A percentile compares a stretch with the other conserved stretches of the same genome.
phyloP scores from a whole-genome alignment of 2,888 invertebrate species.

The Apocheima hispidaria region DNA sequence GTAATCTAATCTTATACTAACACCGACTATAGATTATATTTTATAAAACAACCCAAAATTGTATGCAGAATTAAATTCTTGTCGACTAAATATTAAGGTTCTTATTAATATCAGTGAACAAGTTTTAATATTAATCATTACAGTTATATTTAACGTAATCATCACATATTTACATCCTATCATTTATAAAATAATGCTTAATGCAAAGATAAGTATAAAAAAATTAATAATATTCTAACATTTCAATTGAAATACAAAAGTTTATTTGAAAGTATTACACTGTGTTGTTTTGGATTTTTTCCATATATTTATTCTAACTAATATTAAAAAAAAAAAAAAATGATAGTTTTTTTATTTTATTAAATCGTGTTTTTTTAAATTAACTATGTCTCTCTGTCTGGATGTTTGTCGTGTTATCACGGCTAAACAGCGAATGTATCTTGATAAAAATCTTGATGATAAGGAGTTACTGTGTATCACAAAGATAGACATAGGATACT shows the following conservation, averaged over 20 bases:
- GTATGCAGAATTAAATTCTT: constrained; percentile 10
- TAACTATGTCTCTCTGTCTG: too few relatives aligned
- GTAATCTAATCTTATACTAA: constrained; percentile 7
- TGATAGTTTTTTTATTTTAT: too few relatives aligned
- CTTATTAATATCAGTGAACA: neutral
- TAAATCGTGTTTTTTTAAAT: too few relatives aligned
- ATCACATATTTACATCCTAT: constrained; percentile 7
- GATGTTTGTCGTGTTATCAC: too few relatives aligned
- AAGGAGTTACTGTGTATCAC: too few relatives aligned
- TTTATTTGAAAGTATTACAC: neutral
- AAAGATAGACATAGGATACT: too few relatives aligned
- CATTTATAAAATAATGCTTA: neutral
- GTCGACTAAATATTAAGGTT: neutral
- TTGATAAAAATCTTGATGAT: too few relatives aligned
- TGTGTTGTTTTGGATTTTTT: neutral
- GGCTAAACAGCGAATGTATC: too few relatives aligned
- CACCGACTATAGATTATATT: constrained; percentile 6
- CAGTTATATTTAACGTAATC: neutral
- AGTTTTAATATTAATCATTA: neutral
- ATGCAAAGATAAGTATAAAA: neutral
- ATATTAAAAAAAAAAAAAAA: too few relatives aligned
- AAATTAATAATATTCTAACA: neutral
- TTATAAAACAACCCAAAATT: constrained; percentile 10
- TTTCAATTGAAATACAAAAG: neutral
- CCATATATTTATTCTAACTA: too few relatives aligned